phyloP scores from a whole-genome alignment of 2,888 invertebrate species.

The Chymomyza amoena region DNA sequence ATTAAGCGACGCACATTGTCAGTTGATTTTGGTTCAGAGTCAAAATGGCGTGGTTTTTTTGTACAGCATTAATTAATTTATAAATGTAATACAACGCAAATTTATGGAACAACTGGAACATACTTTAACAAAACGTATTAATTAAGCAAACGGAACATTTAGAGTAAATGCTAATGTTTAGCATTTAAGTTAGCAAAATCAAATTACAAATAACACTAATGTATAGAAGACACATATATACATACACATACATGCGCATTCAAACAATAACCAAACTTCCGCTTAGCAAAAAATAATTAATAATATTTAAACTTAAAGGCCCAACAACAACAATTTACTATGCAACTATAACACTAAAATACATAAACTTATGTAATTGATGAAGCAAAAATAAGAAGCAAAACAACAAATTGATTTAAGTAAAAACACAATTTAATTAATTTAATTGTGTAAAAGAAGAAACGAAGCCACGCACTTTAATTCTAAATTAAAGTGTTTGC shows the following conservation, averaged over 20 bases:
- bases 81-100: slow-evolving; percentile 25
- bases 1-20: neutral
- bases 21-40: neutral
- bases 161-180: slow-evolving; percentile 43
- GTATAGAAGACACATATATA: slow-evolving; percentile 26
- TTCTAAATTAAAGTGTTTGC: slow-evolving; percentile 57
- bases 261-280: slow-evolving; percentile 38
- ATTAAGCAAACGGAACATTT: neutral
- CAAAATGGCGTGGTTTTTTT: slow-evolving; percentile 27
- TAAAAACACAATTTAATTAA: neutral
- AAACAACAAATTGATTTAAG: neutral
- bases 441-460: neutral
- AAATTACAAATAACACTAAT: slow-evolving; percentile 40
- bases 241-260: slow-evolving; percentile 29
- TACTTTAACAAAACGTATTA: neutral
- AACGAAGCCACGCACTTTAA: slow-evolving; percentile 51
- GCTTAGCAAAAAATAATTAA: slow-evolving; percentile 55
- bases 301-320: slow-evolving; percentile 30
- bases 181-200: slow-evolving; percentile 67
- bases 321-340: slow-evolving; percentile 36
- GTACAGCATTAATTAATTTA: slow-evolving; percentile 72
- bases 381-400: slow-evolving; percentile 13
- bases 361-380: slow-evolving; percentile 31
- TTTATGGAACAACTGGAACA: slow-evolving; percentile 19
- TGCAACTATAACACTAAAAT: slow-evolving; percentile 32